Percentiles rank a stretch among this genome's conserved stretches.
Conservation (phyloP, 2,113 vertebrate genomes). For the Marmota flaviventris region DNA sequence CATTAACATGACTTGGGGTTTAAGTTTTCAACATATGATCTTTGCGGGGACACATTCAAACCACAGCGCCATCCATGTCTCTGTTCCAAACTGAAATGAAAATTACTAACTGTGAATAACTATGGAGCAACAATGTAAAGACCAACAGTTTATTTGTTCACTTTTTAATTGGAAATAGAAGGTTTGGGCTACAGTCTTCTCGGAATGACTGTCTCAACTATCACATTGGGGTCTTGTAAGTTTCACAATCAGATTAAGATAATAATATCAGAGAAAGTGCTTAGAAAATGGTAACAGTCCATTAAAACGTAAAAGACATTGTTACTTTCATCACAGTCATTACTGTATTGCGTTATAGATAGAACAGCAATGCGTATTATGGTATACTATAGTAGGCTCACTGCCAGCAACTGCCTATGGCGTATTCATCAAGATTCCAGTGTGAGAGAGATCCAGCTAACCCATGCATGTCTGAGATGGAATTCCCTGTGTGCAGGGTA, state of each 20-base stretch:
- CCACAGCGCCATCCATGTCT: background rate
- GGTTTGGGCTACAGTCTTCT: background rate
- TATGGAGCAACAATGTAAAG: background rate
- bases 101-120: background rate
- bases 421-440: background rate
- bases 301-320: background rate
- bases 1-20: background rate
- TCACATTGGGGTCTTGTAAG: too few relatives aligned
- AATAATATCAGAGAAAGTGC: background rate
- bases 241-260: background rate
- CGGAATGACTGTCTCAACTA: fast-evolving
- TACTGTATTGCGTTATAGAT: background rate
- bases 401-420: background rate
- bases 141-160: background rate
- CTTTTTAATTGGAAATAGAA: background rate
- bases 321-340: too few relatives aligned
- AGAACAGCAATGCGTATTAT: background rate
- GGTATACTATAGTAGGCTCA: too few relatives aligned
- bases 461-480: fast-evolving
- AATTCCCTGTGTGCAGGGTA: fast-evolving
- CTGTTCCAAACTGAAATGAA: background rate
- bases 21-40: background rate
- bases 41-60: background rate
- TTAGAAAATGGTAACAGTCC: background rate
- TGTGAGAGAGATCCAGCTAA: background rate